Percentiles rank a stretch among this genome's conserved stretches.
Conservation (phyloP, 2,888 invertebrate genomes). For the Tipula unca region DNA sequence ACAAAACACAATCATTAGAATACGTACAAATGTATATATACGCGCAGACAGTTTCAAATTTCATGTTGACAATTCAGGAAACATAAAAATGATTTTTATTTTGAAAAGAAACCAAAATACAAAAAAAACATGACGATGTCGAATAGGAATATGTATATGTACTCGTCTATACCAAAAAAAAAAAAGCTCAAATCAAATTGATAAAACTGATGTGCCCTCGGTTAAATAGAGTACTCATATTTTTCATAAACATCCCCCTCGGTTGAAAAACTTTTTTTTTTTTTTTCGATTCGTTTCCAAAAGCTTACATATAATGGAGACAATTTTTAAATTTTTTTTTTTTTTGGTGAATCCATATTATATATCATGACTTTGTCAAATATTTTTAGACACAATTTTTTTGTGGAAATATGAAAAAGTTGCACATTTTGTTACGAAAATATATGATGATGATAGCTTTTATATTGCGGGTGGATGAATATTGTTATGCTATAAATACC, state of each 20-base stretch:
- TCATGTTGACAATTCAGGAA: conserved; percentile 8
- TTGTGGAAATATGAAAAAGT: background rate
- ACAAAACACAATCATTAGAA: background rate
- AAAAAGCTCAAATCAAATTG: background rate
- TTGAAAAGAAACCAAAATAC: background rate
- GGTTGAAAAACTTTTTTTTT: background rate
- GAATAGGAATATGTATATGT: background rate
- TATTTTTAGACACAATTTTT: background rate
- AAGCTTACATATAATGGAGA: background rate
- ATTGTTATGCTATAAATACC: too few relatives aligned
- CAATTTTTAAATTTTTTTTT: background rate
- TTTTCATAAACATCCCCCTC: background rate
- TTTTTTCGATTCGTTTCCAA: background rate
- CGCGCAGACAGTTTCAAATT: background rate
- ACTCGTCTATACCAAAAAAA: too few relatives aligned
- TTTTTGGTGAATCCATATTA: background rate
- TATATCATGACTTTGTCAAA: background rate
- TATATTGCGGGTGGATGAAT: too few relatives aligned
- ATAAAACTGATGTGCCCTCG: background rate
- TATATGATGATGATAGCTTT: too few relatives aligned
- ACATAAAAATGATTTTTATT: background rate
- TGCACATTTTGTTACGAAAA: background rate
- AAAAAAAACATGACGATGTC: background rate
- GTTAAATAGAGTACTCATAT: background rate
- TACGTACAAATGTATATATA: too few relatives aligned